These are phyloP conservation scores for Hemithea aestivaria DNA, from an alignment of 2,888 invertebrate genomes.

Conservation along the genomic window DNA sequence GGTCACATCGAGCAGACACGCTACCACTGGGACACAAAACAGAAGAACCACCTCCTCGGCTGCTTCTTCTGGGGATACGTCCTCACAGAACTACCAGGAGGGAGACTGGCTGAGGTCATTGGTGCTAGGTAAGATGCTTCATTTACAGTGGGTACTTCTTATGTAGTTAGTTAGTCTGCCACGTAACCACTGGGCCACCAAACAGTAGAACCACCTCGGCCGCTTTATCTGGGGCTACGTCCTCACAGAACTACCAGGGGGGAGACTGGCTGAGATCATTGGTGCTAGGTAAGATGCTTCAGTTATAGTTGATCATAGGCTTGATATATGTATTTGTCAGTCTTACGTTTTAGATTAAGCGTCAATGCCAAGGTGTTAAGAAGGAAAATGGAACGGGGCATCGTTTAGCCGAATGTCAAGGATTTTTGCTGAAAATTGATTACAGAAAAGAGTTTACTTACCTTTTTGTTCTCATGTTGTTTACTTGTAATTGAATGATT, in stretches of 20 bases:
- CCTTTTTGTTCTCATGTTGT: too few relatives aligned
- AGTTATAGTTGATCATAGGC: too few relatives aligned
- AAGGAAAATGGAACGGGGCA: too few relatives aligned
- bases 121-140: conserved; percentile 82
- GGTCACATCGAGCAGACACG: conserved; percentile 72
- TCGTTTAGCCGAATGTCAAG: too few relatives aligned
- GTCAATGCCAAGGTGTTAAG: too few relatives aligned
- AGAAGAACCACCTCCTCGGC: conserved; percentile 89
- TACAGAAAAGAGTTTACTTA: too few relatives aligned
- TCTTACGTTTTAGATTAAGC: too few relatives aligned
- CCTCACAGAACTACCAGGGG: conserved; percentile 92
- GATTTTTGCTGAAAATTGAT: too few relatives aligned
- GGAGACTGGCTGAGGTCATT: conserved; percentile 88
- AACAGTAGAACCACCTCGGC: conserved; percentile 89
- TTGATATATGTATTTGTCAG: too few relatives aligned
- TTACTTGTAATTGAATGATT: too few relatives aligned
- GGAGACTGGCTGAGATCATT: conserved; percentile 88
- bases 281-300: conserved; percentile 85
- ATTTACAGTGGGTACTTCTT: not conserved
- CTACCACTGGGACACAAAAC: conserved; percentile 88
- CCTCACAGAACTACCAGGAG: conserved; percentile 92
- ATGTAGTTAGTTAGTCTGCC: too few relatives aligned
- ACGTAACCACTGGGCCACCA: conserved; percentile 87
- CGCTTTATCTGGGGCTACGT: conserved; percentile 97
- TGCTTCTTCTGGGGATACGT: conserved; percentile 97